phyloP scores from a whole-genome alignment of 2,113 vertebrate genomes.

The Oxyura jamaicensis region DNA sequence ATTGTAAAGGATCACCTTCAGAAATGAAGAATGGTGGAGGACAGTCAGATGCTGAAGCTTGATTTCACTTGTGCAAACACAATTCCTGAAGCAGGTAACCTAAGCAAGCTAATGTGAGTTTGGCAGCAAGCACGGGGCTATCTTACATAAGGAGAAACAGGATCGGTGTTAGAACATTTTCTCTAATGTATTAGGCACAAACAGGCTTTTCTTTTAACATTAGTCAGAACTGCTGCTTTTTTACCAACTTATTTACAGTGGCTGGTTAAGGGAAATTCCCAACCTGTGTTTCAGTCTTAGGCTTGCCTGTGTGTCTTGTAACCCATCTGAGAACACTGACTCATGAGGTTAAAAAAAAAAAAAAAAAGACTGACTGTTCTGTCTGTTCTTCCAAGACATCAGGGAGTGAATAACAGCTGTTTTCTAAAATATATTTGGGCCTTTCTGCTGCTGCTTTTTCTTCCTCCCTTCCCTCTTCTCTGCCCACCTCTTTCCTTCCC shows the following conservation, averaged over 20 bases:
- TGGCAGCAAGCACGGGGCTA: conserved; percentile 8
- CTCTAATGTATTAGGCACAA: conserved; percentile 37
- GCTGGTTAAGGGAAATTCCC: conserved; percentile 28
- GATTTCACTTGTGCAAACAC: conserved; percentile 11
- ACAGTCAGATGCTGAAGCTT: neutral
- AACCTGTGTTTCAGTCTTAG: neutral
- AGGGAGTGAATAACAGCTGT: neutral
- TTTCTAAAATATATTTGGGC: neutral
- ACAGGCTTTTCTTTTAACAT: conserved; percentile 46
- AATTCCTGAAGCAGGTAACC: conserved; percentile 3
- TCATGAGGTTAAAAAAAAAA: neutral
- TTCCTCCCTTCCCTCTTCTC: neutral
- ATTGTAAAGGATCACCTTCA: neutral
- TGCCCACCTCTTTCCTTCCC: neutral
- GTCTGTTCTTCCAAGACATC: neutral
- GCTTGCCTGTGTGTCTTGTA: neutral
- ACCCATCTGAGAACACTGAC: neutral
- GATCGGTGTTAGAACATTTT: conserved; percentile 33
- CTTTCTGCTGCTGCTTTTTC: neutral
- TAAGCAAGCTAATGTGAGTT: conserved; percentile 5
- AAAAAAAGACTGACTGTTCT: neutral
- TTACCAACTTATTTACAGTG: neutral
- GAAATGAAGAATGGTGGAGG: neutral
- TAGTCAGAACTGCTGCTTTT: conserved; percentile 5
- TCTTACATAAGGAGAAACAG: conserved; percentile 43